Base-by-base conservation (phyloP, 2,113 vertebrate genomes). In the Tragulus kanchil region DNA sequence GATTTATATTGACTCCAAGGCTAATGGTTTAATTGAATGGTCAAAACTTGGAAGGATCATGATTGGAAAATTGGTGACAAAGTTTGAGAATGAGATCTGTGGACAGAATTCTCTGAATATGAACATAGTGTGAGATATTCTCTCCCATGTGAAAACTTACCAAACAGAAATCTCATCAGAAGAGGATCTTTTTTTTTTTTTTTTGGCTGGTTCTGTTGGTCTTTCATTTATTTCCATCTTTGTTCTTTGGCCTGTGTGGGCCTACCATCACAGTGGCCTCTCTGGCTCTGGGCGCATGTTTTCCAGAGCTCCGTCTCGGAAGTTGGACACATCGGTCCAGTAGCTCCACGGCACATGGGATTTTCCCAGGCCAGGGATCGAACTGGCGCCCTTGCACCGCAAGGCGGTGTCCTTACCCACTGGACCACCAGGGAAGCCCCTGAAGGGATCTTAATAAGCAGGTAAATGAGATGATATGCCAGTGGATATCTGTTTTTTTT, bases 101-200 rank as follows among this genome's bases (percentile, higher is more conserved):
- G 42, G 8, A 78, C 14, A 48, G 85, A 93, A 85, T 26, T 84
- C n/a, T 87, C 36, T 73, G 71, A 85, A 93, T 95, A n/a, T 45
- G 54, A 89, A 84, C 21, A 65, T 52, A 88, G 15, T 59, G 2
- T 82, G 94, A 88, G 59, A 77, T n/a, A 59, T 25, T 61, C 8
- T 85, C 25, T 69, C 45, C 52, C 17, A 52, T 10, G 42, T 59
- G 67, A 78, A 77, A 61, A 50, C 4, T 26, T 16, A 58, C 52
- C 52, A 62, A 62, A 56, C 6, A 90, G 59, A 67, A 65, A 95
- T 85, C n/a, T 96, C 42, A 62, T 69, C 28, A 50, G 62, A 81
- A 75, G 42, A 89, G 59, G 23, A 50, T 36, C 36, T 36, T 36
- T 36, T 36, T 36, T 36, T 36, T 36, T 36, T 36, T 36, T 36